These are phyloP conservation scores for Periophthalmus magnuspinnatus DNA, from an alignment of 2,797 vertebrate species.

Conservation along the genomic window DNA sequence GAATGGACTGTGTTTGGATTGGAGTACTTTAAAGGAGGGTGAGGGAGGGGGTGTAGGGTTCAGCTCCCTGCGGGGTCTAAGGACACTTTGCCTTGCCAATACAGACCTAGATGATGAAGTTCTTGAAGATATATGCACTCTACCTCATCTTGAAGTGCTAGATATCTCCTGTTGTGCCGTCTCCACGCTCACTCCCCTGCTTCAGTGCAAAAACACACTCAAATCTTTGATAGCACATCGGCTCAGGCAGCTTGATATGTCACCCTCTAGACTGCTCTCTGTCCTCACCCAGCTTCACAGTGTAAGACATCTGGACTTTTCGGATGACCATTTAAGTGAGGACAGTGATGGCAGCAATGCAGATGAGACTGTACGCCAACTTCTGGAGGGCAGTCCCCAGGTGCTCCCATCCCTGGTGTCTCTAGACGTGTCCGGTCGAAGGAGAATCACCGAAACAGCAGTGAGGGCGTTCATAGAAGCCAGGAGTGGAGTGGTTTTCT, in stretches of 20 bases:
- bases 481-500: slow-evolving; percentile 84
- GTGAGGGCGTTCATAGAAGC: slow-evolving; percentile 83
- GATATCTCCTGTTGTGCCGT: slow-evolving; percentile 90
- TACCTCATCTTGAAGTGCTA: slow-evolving; percentile 88
- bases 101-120: slow-evolving; percentile 87
- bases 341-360: slow-evolving; percentile 65
- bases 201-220: slow-evolving; percentile 83
- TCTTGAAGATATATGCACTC: slow-evolving; percentile 86
- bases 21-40: slow-evolving; percentile 72
- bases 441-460: slow-evolving; percentile 80
- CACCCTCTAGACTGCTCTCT: slow-evolving; percentile 82
- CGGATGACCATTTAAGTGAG: slow-evolving; percentile 86
- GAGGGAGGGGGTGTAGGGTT: slow-evolving; percentile 80
- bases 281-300: slow-evolving; percentile 73
- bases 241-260: slow-evolving; percentile 88
- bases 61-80: slow-evolving; percentile 82
- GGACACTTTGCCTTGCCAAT: slow-evolving; percentile 84
- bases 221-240: slow-evolving; percentile 87
- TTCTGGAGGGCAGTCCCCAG: slow-evolving; percentile 82
- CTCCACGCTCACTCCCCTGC: slow-evolving; percentile 86
- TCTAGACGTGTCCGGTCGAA: slow-evolving; percentile 91
- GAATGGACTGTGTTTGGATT: slow-evolving; percentile 83
- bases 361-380: slow-evolving; percentile 77
- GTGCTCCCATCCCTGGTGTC: slow-evolving; percentile 87
- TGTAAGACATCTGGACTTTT: slow-evolving; percentile 92